Percentiles rank a stretch among this genome's conserved stretches.
phyloP scores from a whole-genome alignment of 2,113 vertebrate genomes.

The Empidonax alnorum region DNA sequence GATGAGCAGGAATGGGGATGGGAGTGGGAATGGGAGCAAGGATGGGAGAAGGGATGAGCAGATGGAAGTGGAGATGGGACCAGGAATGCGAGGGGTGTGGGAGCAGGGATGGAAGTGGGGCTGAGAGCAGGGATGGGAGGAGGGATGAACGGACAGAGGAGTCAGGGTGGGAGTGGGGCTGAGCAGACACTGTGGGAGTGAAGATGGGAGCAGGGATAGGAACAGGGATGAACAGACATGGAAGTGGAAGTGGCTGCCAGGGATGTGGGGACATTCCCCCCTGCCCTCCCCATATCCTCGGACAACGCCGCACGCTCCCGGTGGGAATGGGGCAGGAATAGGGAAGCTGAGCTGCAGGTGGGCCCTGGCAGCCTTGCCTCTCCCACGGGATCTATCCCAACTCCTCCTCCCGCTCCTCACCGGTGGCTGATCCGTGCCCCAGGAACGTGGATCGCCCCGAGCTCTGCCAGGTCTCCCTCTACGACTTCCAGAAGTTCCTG shows the following conservation, averaged over 20 bases:
- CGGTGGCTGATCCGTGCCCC: background rate
- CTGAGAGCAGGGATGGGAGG: background rate
- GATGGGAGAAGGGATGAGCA: background rate
- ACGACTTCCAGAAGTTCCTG: constrained; percentile 88
- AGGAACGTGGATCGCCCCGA: constrained; percentile 86
- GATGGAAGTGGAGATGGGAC: background rate
- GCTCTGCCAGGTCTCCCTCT: constrained; percentile 85
- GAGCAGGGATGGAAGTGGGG: background rate
- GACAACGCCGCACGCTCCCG: rapidly evolving
- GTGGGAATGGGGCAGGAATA: background rate
- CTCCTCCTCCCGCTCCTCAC: background rate
- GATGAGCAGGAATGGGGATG: too few relatives aligned
- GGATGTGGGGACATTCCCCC: background rate
- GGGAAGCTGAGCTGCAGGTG: background rate
- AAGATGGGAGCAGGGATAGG: background rate
- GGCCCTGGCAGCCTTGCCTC: rapidly evolving
- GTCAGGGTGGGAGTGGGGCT: background rate
- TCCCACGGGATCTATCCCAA: background rate
- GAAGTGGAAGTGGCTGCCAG: background rate
- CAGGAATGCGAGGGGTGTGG: too few relatives aligned
- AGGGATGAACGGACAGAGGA: background rate
- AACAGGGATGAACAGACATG: background rate
- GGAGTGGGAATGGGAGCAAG: too few relatives aligned
- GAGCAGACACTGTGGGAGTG: background rate
- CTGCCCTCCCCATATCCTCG: rapidly evolving